A percentile compares a stretch with the other conserved stretches of the same genome.
Evolutionary conservation across 1,140 invertebrate genomes (phyloP).

Genomic region (Conus betulinus): DNA sequence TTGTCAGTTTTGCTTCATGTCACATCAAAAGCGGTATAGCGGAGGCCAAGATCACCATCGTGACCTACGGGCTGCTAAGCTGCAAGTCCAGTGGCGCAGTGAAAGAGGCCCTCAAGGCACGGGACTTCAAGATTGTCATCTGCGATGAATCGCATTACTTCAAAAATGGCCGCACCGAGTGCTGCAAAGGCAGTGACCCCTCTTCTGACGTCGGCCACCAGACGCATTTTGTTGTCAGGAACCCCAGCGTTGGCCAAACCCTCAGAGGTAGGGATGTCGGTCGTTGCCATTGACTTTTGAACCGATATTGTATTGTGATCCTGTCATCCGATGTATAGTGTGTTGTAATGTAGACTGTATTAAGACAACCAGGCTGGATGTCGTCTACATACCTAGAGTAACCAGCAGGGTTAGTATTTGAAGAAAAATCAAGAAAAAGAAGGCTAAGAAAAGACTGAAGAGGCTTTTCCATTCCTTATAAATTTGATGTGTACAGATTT

Average conservation of each 20-base stretch:
- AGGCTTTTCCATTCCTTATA: no score
- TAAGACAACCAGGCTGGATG: no score
- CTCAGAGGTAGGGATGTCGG: slow-evolving; percentile 81
- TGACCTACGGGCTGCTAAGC: slow-evolving; percentile 68
- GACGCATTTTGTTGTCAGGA: slow-evolving; percentile 90
- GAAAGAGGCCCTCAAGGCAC: slow-evolving; percentile 63
- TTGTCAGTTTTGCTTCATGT: not conserved
- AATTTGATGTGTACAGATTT: no score
- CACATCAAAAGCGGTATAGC: slow-evolving; percentile 62
- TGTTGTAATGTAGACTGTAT: no score
- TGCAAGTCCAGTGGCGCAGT: slow-evolving; percentile 57
- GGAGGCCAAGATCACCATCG: slow-evolving; percentile 59
- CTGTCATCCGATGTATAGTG: no score
- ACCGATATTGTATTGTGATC: no score
- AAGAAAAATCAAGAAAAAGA: no score
- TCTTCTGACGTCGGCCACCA: slow-evolving; percentile 80
- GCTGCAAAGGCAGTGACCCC: slow-evolving; percentile 83
- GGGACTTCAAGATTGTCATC: slow-evolving; percentile 68
- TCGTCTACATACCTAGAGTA: no score
- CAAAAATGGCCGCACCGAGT: slow-evolving; percentile 88
- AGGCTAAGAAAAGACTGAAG: no score
- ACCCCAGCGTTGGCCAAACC: slow-evolving; percentile 96
- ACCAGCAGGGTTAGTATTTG: no score
- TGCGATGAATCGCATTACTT: slow-evolving; percentile 81
- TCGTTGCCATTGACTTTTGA: no score